Conservation (phyloP, 1,140 invertebrate genomes). For the Hetaerina americana region DNA sequence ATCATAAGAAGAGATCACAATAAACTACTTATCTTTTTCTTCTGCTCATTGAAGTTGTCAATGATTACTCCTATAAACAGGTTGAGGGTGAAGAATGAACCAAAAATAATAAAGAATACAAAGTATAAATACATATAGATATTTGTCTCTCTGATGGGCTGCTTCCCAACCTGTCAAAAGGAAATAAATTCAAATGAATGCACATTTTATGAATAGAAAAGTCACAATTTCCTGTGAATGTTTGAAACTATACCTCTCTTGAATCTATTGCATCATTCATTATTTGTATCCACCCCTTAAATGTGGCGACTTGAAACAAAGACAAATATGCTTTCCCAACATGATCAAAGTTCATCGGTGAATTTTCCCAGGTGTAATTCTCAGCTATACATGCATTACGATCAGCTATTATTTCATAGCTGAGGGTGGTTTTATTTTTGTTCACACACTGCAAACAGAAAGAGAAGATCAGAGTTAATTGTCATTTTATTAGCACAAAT, state of each 20-base stretch:
- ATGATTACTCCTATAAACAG: constrained; percentile 98
- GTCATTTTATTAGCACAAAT: background rate
- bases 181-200: constrained; percentile 12
- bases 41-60: constrained; percentile 98
- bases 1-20: too few species aligned
- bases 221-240: background rate
- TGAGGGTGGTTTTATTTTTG: constrained; percentile 61
- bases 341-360: constrained; percentile 96
- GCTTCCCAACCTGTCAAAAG: constrained; percentile 59
- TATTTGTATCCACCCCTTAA: constrained; percentile 89
- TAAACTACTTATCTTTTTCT: constrained; percentile 70
- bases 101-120: constrained; percentile 95
- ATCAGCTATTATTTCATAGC: constrained; percentile 75
- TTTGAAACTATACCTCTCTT: constrained; percentile 49
- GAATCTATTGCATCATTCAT: constrained; percentile 98
- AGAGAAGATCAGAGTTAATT: too few species aligned
- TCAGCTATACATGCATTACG: constrained; percentile 67
- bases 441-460: constrained; percentile 65
- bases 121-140: constrained; percentile 98
- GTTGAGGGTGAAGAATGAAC: constrained; percentile 94
- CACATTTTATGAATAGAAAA: constrained; percentile 2
- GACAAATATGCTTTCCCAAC: constrained; percentile 94
- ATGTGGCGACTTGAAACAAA: constrained; percentile 96
- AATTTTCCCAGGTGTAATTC: constrained; percentile 92
- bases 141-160: constrained; percentile 87